Evolutionary conservation across 2,888 invertebrate genomes (phyloP).

Genomic region (Erpobdella octoculata): DNA sequence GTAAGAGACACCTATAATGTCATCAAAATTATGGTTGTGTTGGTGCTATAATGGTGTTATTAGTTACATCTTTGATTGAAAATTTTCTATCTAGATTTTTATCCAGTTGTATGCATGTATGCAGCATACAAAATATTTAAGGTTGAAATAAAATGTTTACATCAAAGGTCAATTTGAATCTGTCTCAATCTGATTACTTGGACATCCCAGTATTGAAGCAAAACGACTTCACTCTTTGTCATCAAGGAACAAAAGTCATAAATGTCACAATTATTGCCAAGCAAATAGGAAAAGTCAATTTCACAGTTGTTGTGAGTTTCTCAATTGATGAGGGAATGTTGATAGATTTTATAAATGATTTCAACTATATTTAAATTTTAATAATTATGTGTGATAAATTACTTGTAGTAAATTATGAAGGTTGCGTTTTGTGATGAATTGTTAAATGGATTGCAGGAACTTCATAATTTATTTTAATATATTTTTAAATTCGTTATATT

Average conservation of each 20-base stretch:
- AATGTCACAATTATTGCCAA: background rate
- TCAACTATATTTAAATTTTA: background rate
- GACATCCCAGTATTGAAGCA: background rate
- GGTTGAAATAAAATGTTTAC: no score
- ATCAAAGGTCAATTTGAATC: background rate
- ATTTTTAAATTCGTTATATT: no score
- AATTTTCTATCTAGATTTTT: background rate
- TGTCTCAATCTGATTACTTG: background rate
- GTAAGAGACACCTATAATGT: no score
- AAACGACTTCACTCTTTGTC: constrained; percentile 7
- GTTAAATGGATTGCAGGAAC: no score
- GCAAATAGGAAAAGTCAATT: background rate
- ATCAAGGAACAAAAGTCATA: background rate
- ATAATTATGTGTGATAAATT: no score
- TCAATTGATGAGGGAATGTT: background rate
- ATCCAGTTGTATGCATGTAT: background rate
- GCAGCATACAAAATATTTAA: background rate
- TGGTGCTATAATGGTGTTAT: no score
- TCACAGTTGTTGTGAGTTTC: background rate
- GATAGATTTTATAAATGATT: background rate
- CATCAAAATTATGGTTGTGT: no score
- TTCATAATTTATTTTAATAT: no score
- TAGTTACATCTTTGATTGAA: no score
- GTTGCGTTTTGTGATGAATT: no score
- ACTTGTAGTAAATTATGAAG: no score